Conservation (phyloP, 1,140 invertebrate species). For the Euura lappo region DNA sequence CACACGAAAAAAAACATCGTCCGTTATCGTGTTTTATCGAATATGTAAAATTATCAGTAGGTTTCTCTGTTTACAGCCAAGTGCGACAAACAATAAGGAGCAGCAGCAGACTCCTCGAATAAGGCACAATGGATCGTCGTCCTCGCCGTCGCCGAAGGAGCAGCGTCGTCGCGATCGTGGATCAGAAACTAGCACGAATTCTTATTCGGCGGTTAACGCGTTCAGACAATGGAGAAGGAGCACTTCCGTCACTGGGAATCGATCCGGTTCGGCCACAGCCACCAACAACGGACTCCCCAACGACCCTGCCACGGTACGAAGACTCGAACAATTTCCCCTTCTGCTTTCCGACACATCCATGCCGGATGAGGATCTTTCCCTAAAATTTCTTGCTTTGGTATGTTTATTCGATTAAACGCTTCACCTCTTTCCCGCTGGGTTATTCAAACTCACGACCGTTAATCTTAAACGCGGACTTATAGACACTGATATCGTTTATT, state of each 20-base stretch:
- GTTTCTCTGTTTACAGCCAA: conserved; percentile 41
- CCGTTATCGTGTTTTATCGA: conserved; percentile 12
- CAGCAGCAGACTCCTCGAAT: conserved; percentile 13
- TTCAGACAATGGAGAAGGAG: conserved; percentile 50
- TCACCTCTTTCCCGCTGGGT: background rate
- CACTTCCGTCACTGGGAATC: conserved; percentile 32
- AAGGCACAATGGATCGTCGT: conserved; percentile 27
- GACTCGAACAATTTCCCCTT: conserved; percentile 47
- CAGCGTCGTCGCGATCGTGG: conserved; percentile 25
- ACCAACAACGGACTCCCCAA: conserved; percentile 28
- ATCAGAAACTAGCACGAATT: conserved; percentile 17
- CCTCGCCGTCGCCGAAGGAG: conserved; percentile 27
- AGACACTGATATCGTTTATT: conserved; percentile 11
- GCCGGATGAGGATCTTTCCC: conserved; percentile 49
- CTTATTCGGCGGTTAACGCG: conserved; percentile 36
- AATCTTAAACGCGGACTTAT: background rate
- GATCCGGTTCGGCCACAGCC: conserved; percentile 22
- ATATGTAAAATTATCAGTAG: conserved; percentile 37
- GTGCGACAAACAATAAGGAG: conserved; percentile 30
- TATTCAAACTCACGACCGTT: too few relatives aligned
- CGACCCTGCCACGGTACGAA: conserved; percentile 34
- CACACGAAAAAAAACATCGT: too few relatives aligned
- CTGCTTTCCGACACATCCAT: conserved; percentile 45
- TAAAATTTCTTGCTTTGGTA: conserved; percentile 53
- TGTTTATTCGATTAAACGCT: conserved; percentile 15